phyloP scores from a whole-genome alignment of 2,888 invertebrate genomes.

The Rotaria socialis region DNA sequence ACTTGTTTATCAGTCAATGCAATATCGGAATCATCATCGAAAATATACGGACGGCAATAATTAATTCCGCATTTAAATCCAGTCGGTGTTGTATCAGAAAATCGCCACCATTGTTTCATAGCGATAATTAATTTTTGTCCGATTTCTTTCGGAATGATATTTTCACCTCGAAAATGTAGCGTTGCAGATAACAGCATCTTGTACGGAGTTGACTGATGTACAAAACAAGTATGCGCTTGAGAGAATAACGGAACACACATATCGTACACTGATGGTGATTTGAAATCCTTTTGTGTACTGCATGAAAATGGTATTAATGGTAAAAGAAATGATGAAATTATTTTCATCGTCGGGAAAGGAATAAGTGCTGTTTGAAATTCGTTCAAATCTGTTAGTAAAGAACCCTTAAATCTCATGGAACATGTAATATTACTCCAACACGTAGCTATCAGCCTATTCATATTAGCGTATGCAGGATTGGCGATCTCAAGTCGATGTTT shows the following conservation, averaged over 20 bases:
- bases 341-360: background rate
- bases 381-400: background rate
- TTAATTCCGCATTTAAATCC: background rate
- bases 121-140: background rate
- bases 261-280: constrained; percentile 14
- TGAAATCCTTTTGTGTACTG: background rate
- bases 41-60: background rate
- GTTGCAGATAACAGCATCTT: background rate
- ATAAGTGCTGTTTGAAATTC: background rate
- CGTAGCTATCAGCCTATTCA: background rate
- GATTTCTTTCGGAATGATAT: background rate
- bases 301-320: background rate
- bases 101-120: background rate
- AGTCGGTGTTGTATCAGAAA: background rate
- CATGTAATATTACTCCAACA: background rate
- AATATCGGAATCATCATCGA: background rate
- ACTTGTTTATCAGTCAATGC: background rate
- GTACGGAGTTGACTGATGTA: background rate
- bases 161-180: background rate
- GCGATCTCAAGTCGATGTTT: background rate
- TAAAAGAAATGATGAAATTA: background rate
- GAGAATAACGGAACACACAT: background rate
- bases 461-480: background rate
- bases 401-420: background rate
- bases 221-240: background rate